A percentile compares a stretch with the other conserved stretches of the same genome.
Evolutionary conservation across 2,113 vertebrate species (phyloP).

Genomic region (Brachyhypopomus occidentalis): DNA sequence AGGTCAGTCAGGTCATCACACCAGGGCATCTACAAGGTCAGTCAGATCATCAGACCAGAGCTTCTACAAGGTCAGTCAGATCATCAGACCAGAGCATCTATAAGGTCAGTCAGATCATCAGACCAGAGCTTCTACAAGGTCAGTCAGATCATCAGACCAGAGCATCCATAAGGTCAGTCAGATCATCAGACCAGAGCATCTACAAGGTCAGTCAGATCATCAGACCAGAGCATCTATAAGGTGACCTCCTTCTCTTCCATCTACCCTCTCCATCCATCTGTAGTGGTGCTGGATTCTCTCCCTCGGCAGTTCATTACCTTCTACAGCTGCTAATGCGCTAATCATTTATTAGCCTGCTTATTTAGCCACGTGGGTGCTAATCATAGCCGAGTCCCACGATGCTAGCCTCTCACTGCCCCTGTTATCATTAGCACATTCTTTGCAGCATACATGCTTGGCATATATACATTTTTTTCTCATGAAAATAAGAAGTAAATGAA

Average conservation of each 20-base stretch:
- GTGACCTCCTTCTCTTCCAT: slow-evolving; percentile 29
- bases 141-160: too few species aligned
- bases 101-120: too few species aligned
- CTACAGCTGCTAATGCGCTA: slow-evolving; percentile 34
- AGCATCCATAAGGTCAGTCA: too few species aligned
- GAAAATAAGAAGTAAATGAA: not conserved
- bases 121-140: too few species aligned
- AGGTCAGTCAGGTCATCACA: too few species aligned
- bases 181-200: too few species aligned
- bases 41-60: too few species aligned
- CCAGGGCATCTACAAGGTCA: too few species aligned
- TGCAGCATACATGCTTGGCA: not conserved
- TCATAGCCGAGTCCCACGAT: slow-evolving; percentile 27
- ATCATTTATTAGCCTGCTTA: slow-evolving; percentile 51
- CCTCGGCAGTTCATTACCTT: slow-evolving; percentile 45
- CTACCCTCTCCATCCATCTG: slow-evolving; percentile 15
- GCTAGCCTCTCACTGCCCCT: slow-evolving; percentile 1
- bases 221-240: too few species aligned
- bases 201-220: too few species aligned
- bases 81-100: too few species aligned
- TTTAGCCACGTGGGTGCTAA: slow-evolving; percentile 47
- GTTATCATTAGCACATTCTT: not conserved
- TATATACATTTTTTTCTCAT: not conserved
- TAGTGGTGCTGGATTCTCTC: slow-evolving; percentile 36
- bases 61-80: too few species aligned